Base-by-base conservation (phyloP, 2,888 invertebrate species). In the Nemoura dubitans region DNA sequence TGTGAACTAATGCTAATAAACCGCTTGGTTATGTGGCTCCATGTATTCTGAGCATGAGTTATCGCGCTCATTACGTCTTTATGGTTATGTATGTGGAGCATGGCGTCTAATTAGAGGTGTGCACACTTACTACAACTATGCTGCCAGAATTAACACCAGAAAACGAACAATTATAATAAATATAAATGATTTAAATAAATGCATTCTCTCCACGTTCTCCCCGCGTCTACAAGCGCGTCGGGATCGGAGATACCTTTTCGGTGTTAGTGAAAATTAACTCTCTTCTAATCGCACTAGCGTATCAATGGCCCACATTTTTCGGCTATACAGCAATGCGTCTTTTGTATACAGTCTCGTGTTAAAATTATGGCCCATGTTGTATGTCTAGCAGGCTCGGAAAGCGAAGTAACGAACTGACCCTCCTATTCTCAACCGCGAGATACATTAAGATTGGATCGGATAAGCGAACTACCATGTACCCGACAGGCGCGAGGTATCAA, bases 51-150 rank as follows among this genome's bases (percentile, higher is more conserved):
- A 21, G 14, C 59, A 59, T 3, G 21, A 59, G 14, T 59, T 59
- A 59, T 59, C 59, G 14, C 59, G 16, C 21, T 59, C 59, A 59
- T 59, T 59, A 59, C 59, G 10, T 59, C 59, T 59, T 59, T 59
- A 59, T 59, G 59, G 59, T 59, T 59, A 59, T 59, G 59, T 59
- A 59, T 59, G 59, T 59, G 59, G 59, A 59, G 59, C 59, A 59
- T 36, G 36, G 59, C 14, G 59, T 59, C 59, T 59, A 59, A 59
- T 59, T 59, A 59, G 21, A 59, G 10, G 59, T 36, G 10, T n/a
- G 36, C 36, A 36, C 36, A 36, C 36, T n/a, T 59, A 59, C 59
- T 59, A 59, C 59, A 59, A 59, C 59, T 7, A 59, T 14, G 59
- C 59, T 59, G 36, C 36, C 5, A 36, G 59, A 59, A 21, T 59